Evolutionary conservation across 2,888 invertebrate species (phyloP), one percentile per base, ranked within the genome.

Genomic region (Hirtodrosophila trivittata): DNA sequence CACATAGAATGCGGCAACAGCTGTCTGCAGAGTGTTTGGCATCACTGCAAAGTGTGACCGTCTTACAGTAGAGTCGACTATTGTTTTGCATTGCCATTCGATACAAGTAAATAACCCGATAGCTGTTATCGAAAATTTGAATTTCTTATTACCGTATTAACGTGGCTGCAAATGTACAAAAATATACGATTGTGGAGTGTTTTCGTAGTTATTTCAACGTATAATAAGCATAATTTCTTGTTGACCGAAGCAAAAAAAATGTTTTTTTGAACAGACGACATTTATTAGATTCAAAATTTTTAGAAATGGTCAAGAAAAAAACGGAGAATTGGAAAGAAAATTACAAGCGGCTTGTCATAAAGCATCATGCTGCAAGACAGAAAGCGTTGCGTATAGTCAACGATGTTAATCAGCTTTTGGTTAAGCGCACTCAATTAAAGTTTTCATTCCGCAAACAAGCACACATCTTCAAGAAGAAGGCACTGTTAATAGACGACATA

Each of bases 1-100:
- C 35, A 54, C 35, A 62, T n/a, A 26, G 37, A 38, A 41, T 52
- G 14, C 49, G 6, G 10, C n/a, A 26, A 16, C 64, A 70, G 67
- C 67, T 74, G 81, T 58, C 30, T 30, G 8, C 6, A 0, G 3
- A 33, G 4, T 10, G 25, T 5, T 32, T 14, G 55, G 45, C 8
- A 43, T 21, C 63, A 62, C 39, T 55, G 18, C 1, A 10, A 13
- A 37, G 14, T 18, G 54, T 55, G 49, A 43, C 68, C 50, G 14
- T 12, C 30, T 26, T 3, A 5, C 18, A 21, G 2, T 21, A 21
- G 3, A 21, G 5, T 21, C 5, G 18, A 21, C 18, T 21, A 3
- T 21, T 21, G n/a, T n/a, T n/a, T n/a, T n/a, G n/a, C n/a, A 21
- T 3, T 21, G 5, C 18, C 18, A 21, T 3, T 8, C 32, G 50